Percentiles rank a stretch among this genome's conserved stretches.
Conservation (phyloP, 2,113 vertebrate genomes). For the Stigmatopora argus region DNA sequence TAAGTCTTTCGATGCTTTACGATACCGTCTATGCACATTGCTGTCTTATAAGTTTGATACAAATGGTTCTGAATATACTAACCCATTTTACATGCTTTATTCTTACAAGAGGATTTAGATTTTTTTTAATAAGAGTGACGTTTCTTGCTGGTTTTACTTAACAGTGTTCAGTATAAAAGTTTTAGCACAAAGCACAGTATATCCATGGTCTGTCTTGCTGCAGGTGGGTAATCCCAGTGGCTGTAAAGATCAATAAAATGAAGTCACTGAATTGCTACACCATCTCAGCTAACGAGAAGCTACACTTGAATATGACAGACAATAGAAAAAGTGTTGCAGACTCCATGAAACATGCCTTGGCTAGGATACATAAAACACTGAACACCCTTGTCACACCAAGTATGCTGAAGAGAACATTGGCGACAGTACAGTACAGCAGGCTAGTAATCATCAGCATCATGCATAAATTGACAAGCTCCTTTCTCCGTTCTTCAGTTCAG, state of each 20-base stretch:
- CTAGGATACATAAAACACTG: slow-evolving; percentile 59
- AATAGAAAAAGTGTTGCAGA: slow-evolving; percentile 50
- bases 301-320: slow-evolving; percentile 42
- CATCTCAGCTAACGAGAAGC: slow-evolving; percentile 33
- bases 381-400: slow-evolving; percentile 42
- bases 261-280: slow-evolving; percentile 35
- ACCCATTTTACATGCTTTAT: slow-evolving; percentile 17
- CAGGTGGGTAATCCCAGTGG: slow-evolving; percentile 8
- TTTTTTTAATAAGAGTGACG: slow-evolving; percentile 29
- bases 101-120: slow-evolving; percentile 17
- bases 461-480: slow-evolving; percentile 47
- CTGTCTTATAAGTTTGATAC: background rate
- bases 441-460: slow-evolving; percentile 50
- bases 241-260: slow-evolving; percentile 27
- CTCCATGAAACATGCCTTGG: slow-evolving; percentile 62
- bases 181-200: slow-evolving; percentile 17
- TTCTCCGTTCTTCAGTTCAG: slow-evolving; percentile 77
- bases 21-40: background rate
- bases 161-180: slow-evolving; percentile 26
- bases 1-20: background rate
- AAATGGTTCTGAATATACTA: slow-evolving; percentile 18
- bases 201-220: slow-evolving; percentile 18
- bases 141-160: slow-evolving; percentile 46
- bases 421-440: slow-evolving; percentile 50
- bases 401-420: slow-evolving; percentile 35